Evolutionary conservation across 2,113 vertebrate genomes (phyloP), one percentile per base, ranked within the genome.

Genomic region (Centropus bengalensis): DNA sequence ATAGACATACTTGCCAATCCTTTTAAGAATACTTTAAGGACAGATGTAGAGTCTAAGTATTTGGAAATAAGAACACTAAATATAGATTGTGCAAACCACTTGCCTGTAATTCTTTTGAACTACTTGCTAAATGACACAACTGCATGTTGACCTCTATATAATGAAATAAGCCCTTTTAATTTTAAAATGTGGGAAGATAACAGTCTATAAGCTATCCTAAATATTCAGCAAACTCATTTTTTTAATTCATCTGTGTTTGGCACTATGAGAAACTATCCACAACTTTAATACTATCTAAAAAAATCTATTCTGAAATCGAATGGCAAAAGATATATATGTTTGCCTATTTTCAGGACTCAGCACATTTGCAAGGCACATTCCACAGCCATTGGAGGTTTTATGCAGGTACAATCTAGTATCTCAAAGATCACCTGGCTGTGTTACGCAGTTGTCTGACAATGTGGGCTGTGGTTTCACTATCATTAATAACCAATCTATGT

Each of bases 11-110:
- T 93, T 96, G 80, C 90, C 96, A 88, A 92, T 96, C 92, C 91
- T 92, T 97, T 96, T 95, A 96, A 84, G 90, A 93, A 83, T 90
- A 84, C 82, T 96, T 96, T 96, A 95, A 95, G 82, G 68, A 93
- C 56, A 91, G 52, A 96, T 96, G 82, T 79, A 82, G 70, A 15
- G 45, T 89, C 71, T 93, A 92, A 88, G 93, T 91, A 89, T 96
- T 90, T 93, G 40, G 82, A 70, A 94, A 49, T 62, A 90, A 86
- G 80, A 86, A 88, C 10, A 3, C 92, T 96, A 96, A 96, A 88
- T 94, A 96, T 79, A 92, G 82, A 68, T 62, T 88, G 44, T 66
- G 69, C 76, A 84, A 93, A 78, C 52, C 58, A 78, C 86, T 94
- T 96, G 88, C 60, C 92, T 60, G 4, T 93, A 95, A 93, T 91